These are phyloP conservation scores for Temnothorax curvispinosus DNA, from an alignment of 1,140 invertebrate species.

Conservation along the genomic window DNA sequence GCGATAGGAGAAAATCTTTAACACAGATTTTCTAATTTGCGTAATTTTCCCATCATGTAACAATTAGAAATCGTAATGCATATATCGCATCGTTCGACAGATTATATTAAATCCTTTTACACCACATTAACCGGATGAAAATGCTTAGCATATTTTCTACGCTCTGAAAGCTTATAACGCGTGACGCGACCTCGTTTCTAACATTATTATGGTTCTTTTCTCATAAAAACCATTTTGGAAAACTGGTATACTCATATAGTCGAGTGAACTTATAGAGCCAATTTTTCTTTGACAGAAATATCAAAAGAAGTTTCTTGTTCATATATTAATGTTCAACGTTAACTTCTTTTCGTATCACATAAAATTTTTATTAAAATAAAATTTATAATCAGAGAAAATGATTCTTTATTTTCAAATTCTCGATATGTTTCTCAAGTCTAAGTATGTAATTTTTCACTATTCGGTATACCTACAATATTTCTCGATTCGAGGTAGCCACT, in stretches of 20 bases:
- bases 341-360: not conserved
- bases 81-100: not conserved
- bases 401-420: not conserved
- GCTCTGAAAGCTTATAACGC: constrained; percentile 32
- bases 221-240: constrained; percentile 5
- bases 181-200: not conserved
- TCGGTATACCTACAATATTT: not conserved
- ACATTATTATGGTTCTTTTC: not conserved
- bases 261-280: not conserved
- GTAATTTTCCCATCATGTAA: constrained; percentile 2
- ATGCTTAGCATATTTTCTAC: constrained; percentile 42
- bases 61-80: constrained; percentile 31
- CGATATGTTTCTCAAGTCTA: not conserved
- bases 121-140: constrained; percentile 34
- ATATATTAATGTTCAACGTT: constrained; percentile 11
- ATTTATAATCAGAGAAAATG: not conserved
- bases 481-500: not conserved
- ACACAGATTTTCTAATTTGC: not conserved
- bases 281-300: not conserved
- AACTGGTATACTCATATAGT: not conserved
- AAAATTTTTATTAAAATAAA: not conserved
- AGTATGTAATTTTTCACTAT: not conserved
- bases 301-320: not conserved
- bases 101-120: constrained; percentile 43
- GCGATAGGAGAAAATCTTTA: not conserved